Base-by-base conservation (phyloP, 2,888 invertebrate genomes). In the Lysandra coridon region DNA sequence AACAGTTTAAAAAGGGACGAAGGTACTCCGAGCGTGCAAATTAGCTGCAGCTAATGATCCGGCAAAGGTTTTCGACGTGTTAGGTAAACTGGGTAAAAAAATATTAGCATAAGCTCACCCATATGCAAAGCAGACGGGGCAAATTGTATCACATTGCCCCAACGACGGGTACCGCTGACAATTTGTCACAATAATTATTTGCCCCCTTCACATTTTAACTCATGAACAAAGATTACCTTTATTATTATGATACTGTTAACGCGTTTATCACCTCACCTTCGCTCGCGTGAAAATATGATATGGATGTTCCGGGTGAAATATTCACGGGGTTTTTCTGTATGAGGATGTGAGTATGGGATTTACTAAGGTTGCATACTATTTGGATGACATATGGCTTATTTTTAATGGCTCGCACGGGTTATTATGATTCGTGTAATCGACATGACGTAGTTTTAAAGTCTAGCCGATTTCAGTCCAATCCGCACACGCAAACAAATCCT, bases 1-100 rank as follows among this genome's bases (percentile, higher is more conserved):
- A 69, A 33, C 69, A 69, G 33, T 37, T 69, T 69, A 69, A 69
- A 69, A 69, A 37, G 69, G 69, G 64, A 33, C 33, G 69, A 69
- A 69, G 33, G 69, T 69, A 69, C 4, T 17, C 33, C 33, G 69
- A 93, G 94, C 94, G 93, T 93, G 93, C 94, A 94, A 94, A 94
- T 94, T 94, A 94, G 93, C 93, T 93, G 89, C 89, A 93, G 91
- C 93, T 94, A 94, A 94, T 94, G 94, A 93, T 92, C 94, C 94
- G 93, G 92, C 94, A 93, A 94, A 92, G 93, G 89, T 93, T 94
- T 93, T 92, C 92, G 93, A 93, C 90, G 91, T 83, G 85, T 87
- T 84, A 88, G 88, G 89, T 88, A 90, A 91, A 92, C 91, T 90
- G 90, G 86, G 90, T 91, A 91, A 93, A 94, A 92, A 94, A 93